Conservation (phyloP, 2,797 vertebrate genomes). For the Avahi laniger region DNA sequence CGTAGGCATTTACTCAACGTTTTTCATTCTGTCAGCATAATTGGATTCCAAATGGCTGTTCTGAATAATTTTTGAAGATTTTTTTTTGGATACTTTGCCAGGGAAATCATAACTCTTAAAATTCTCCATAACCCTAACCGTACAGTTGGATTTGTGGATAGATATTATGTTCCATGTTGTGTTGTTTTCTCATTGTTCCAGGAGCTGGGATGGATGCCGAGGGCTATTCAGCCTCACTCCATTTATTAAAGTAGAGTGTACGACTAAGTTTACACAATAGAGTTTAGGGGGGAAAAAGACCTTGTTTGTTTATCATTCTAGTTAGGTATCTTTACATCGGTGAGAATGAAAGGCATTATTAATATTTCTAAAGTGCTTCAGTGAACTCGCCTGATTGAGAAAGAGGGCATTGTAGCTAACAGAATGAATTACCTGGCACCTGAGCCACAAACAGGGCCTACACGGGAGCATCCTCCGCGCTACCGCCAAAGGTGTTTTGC, state of each 20-base stretch:
- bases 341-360: conserved; percentile 32
- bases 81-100: conserved; percentile 50
- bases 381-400: neutral
- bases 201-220: conserved; percentile 56
- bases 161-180: conserved; percentile 45
- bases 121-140: neutral
- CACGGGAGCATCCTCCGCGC: neutral
- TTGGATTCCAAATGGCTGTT: conserved; percentile 45
- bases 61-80: conserved; percentile 51
- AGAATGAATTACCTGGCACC: neutral
- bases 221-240: conserved; percentile 35
- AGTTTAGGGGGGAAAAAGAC: neutral
- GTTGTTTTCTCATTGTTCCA: conserved; percentile 56
- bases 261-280: conserved; percentile 27
- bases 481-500: neutral
- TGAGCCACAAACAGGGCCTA: neutral
- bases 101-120: conserved; percentile 64
- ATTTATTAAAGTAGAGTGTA: conserved; percentile 52
- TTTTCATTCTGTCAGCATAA: conserved; percentile 60
- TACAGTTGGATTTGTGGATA: conserved; percentile 41
- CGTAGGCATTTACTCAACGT: conserved; percentile 39
- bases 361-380: conserved; percentile 4
- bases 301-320: conserved; percentile 21
- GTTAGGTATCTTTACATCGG: conserved; percentile 4
- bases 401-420: neutral